These are phyloP conservation scores for Apocrypta bakeri DNA, from an alignment of 1,140 invertebrate species.

Conservation along the genomic window DNA sequence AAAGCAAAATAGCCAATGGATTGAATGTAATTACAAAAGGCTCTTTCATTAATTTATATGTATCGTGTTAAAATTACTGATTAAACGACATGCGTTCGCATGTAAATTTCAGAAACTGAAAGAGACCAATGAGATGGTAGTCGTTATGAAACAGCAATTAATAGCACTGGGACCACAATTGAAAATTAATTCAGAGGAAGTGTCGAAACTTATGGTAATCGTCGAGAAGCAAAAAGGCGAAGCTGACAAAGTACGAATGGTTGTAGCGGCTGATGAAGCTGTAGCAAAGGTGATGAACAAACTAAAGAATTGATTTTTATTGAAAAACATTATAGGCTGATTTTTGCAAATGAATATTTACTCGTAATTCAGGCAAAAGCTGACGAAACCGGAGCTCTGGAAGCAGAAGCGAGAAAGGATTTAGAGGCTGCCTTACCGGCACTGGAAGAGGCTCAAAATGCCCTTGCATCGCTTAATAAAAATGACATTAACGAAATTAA, in stretches of 20 bases:
- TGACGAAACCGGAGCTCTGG: constrained; percentile 85
- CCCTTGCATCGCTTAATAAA: constrained; percentile 90
- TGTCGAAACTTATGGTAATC: constrained; percentile 84
- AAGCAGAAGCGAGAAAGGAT: constrained; percentile 90
- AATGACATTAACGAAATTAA: constrained; percentile 92
- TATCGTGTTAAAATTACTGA: background rate
- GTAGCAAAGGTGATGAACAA: constrained; percentile 88
- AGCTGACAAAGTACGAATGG: constrained; percentile 85
- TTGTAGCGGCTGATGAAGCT: constrained; percentile 86
- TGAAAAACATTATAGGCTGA: background rate
- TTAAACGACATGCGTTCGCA: constrained; percentile 39
- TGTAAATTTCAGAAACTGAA: constrained; percentile 81
- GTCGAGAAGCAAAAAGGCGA: constrained; percentile 87
- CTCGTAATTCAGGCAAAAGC: constrained; percentile 80
- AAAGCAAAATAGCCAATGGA: constrained; percentile 85
- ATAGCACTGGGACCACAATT: constrained; percentile 89
- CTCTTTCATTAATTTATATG: too few species aligned
- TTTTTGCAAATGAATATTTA: background rate
- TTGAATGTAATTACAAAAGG: constrained; percentile 75
- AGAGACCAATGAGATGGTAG: constrained; percentile 89
- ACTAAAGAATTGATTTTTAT: constrained; percentile 39
- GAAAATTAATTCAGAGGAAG: constrained; percentile 87
- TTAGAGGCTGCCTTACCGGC: constrained; percentile 89
- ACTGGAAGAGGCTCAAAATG: constrained; percentile 87
- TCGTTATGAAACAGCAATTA: constrained; percentile 91